Evolutionary conservation across 2,113 vertebrate species (phyloP).

Genomic region (Passer montanus): DNA sequence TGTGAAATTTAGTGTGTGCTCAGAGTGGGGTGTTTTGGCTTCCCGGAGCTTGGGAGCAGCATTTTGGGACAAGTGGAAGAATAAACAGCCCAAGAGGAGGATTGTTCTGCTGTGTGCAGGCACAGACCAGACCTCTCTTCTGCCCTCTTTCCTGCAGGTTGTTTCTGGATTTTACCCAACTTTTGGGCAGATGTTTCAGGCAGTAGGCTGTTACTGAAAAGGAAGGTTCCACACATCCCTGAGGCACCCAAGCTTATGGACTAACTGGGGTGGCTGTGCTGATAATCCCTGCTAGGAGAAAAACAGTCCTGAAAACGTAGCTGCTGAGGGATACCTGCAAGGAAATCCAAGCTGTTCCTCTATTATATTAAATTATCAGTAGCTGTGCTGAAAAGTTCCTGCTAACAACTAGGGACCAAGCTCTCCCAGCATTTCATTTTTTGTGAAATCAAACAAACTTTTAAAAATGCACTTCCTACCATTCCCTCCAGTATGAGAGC

Average conservation of each 20-base stretch:
- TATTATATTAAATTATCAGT: background rate
- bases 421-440: background rate
- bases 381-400: background rate
- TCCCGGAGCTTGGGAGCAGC: background rate
- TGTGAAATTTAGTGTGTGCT: background rate
- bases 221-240: background rate
- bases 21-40: accelerated
- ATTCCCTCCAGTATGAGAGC: background rate
- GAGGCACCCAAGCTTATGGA: background rate
- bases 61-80: background rate
- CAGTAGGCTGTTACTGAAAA: background rate
- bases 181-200: background rate
- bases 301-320: background rate
- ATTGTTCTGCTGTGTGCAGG: background rate
- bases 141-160: background rate
- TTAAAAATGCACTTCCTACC: background rate
- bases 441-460: background rate
- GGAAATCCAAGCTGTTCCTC: background rate
- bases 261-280: background rate
- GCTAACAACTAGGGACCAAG: background rate
- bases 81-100: background rate
- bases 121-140: background rate
- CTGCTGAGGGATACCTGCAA: background rate
- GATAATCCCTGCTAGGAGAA: background rate
- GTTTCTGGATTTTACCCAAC: background rate